These are phyloP conservation scores for Dolichopus griseipennis DNA, from an alignment of 2,888 invertebrate species.

Conservation along the genomic window DNA sequence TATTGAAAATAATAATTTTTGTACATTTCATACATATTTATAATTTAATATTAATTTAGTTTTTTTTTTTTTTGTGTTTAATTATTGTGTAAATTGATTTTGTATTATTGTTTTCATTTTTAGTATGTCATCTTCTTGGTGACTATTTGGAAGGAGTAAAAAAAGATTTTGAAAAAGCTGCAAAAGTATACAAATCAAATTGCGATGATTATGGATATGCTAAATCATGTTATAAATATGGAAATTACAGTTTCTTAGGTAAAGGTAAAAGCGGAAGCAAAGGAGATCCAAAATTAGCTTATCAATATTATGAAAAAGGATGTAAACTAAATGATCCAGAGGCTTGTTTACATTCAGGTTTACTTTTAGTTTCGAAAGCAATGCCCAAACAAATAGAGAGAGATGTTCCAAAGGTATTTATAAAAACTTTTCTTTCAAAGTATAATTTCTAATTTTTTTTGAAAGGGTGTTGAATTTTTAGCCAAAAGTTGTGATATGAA, in stretches of 20 bases:
- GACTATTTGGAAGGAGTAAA: conserved; percentile 84
- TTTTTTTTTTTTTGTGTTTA: no score
- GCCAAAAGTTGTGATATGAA: conserved; percentile 52
- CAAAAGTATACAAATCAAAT: conserved; percentile 71
- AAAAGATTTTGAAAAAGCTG: conserved; percentile 72
- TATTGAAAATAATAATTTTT: no score
- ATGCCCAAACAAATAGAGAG: conserved; percentile 46
- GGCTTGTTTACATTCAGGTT: conserved; percentile 68
- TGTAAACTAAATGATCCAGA: conserved; percentile 63
- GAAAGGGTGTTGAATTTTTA: conserved; percentile 51
- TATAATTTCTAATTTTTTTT: conserved; percentile 17
- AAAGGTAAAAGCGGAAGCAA: conserved; percentile 49
- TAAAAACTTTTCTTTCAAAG: neutral
- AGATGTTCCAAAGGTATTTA: conserved; percentile 51
- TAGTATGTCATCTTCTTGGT: conserved; percentile 85
- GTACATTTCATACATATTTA: no score
- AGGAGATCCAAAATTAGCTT: conserved; percentile 53
- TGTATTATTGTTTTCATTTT: conserved; percentile 21
- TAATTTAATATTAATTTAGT: no score
- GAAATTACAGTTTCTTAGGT: conserved; percentile 61
- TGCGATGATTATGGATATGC: conserved; percentile 77
- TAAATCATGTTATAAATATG: conserved; percentile 83
- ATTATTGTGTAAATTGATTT: no score
- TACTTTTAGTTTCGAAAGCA: conserved; percentile 55
- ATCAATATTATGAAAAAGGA: conserved; percentile 66